Base-by-base conservation (phyloP, 1,140 invertebrate genomes). In the Drosophila pandora region DNA sequence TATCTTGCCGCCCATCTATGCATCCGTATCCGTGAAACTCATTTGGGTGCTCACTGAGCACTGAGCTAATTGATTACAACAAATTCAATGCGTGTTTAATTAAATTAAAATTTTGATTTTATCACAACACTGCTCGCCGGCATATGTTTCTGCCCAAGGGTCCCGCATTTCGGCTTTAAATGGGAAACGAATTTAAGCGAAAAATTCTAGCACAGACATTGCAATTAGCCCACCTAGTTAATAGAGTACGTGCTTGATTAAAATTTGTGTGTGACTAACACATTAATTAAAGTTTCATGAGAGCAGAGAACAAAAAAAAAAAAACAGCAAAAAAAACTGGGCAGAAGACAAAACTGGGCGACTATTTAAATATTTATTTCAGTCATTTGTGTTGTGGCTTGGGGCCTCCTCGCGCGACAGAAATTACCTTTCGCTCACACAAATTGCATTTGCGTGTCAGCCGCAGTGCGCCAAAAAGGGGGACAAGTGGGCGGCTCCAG, bases 381-480 rank as follows among this genome's bases (percentile, higher is more conserved):
- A 61, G 39, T 56, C 78, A 49, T 68, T 63, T 65, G 76, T 81
- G 74, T 59, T 49, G 59, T 55, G 53, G 13, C 34, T n/a, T n/a
- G 8, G 25, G 47, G 21, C 22, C 34, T 60, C 71, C 48, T 37
- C 28, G 43, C 2, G 59, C 68, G 57, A 81, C 77, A 58, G 58
- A 50, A 80, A 74, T 56, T 76, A 77, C 79, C 79, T 79, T 70
- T 60, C 41, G 74, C 64, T 22, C 43, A 70, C 69, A 78, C 78
- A 85, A 87, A 87, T 87, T 87, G 82, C 81, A 85, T 82, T 85
- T 87, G 82, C 82, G 75, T 87, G 82, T 87, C 75, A 76, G 61
- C 74, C 74, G 74, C 63, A 53, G 28, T 64, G 52, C 39, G 47
- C 32, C 25, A 34, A 63, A 41, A 37, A 12, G 37, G 13, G 22